A percentile compares a stretch with the other conserved stretches of the same genome.
phyloP scores from a whole-genome alignment of 2,888 invertebrate genomes.

The Spialia ferax region DNA sequence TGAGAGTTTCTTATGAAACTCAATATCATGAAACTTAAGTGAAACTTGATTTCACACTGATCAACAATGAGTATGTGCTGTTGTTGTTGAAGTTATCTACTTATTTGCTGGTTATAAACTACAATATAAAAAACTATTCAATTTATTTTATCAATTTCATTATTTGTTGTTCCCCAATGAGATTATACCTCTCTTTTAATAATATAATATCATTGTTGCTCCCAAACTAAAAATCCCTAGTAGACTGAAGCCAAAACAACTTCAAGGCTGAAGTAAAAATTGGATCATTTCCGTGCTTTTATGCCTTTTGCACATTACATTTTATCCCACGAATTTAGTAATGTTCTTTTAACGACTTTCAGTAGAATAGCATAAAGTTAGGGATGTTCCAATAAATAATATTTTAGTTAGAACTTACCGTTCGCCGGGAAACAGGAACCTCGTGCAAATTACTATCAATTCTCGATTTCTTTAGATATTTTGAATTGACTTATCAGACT shows the following conservation, averaged over 20 bases:
- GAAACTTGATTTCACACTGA: no score
- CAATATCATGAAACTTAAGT: no score
- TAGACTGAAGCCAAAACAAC: neutral
- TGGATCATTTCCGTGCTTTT: conserved; percentile 12
- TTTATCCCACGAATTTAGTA: conserved; percentile 25
- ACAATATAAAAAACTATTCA: no score
- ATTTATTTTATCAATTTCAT: no score
- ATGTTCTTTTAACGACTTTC: conserved; percentile 38
- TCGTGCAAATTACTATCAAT: conserved; percentile 2
- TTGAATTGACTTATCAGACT: no score
- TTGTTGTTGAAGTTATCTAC: no score
- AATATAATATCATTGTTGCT: no score
- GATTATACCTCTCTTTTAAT: no score
- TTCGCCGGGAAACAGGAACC: neutral
- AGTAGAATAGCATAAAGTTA: conserved; percentile 23
- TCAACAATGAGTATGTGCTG: no score
- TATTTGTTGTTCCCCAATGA: no score
- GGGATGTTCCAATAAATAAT: conserved; percentile 29
- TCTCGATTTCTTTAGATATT: neutral
- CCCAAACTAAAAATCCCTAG: neutral
- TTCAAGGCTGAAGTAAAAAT: conserved; percentile 13
- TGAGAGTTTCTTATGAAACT: no score
- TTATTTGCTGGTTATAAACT: no score
- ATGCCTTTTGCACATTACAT: conserved; percentile 33
- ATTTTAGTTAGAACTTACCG: neutral